Conservation (phyloP, 2,113 vertebrate genomes). For the Dolichotis patagonum region DNA sequence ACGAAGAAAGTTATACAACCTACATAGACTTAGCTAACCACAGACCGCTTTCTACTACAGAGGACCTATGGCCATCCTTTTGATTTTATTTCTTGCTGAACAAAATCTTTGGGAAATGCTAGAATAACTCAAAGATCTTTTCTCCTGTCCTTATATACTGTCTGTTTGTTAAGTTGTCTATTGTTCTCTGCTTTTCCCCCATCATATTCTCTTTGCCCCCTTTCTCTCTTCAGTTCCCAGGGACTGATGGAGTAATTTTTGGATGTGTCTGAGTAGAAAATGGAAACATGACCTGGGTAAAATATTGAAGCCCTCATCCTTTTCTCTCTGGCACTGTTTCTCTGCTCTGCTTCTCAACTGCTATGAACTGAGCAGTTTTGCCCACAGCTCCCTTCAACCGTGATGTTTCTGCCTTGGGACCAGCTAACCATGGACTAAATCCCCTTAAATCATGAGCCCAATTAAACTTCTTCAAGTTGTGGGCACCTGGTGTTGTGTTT, state of each 20-base stretch:
- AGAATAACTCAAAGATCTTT: neutral
- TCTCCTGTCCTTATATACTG: neutral
- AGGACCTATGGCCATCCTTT: neutral
- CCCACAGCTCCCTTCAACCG: neutral
- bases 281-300: neutral
- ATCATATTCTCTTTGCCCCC: neutral
- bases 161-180: neutral
- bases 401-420: neutral
- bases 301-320: neutral
- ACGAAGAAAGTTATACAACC: neutral
- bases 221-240: neutral
- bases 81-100: neutral
- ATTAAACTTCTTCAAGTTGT: neutral
- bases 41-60: neutral
- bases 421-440: neutral
- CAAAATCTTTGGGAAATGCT: neutral
- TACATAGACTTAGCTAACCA: conserved; percentile 7
- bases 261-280: neutral
- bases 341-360: neutral
- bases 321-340: neutral
- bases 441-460: neutral
- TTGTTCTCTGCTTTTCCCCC: neutral
- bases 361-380: neutral
- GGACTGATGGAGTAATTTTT: neutral
- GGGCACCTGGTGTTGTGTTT: neutral